Base-by-base conservation (phyloP, 2,113 vertebrate species). In the Hydropotes inermis region DNA sequence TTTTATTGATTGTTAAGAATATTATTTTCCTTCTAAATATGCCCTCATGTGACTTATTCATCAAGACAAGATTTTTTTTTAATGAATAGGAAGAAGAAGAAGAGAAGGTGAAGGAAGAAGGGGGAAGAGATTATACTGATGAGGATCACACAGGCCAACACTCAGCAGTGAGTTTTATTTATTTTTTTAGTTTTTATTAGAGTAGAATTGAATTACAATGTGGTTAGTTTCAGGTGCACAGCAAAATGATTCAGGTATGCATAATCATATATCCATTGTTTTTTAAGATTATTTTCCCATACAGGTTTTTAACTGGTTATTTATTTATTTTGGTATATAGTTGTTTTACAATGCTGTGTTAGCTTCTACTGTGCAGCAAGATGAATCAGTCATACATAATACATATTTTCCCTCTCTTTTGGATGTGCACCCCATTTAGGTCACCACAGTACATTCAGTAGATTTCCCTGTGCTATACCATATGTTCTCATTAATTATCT, bases 11-110 rank as follows among this genome's bases (percentile, higher is more conserved):
- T 39, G 15, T 7, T 87, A 70, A 91, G 82, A 28, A 21, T 33
- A 91, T 36, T 17, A 93, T n/a, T 87, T n/a, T 90, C 33, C 52
- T 81, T 87, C 81, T 91, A 70, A 81, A 81, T 30, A 43, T 70
- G 57, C 27, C 8, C 19, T 27, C 14, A 57, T 28, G n/a, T 58
- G 39, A 47, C 86, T 47, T 81, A 90, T n/a, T 79, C 39, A 17
- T 96, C 33, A 81, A 79, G 19, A 54, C 12, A 70, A 27, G 19
- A 39, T 33, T n/a, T 70, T 39, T 11, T 33, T 64, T 1, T 33
- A 84, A 30, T 60, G 4, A 1, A 50, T 61, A 5, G 11, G 27
- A 82, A 15, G 11, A n/a, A 50, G 17, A 16, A 21, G 19, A 92
- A 19, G 9, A 43, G 50, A 52, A 36, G 3, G 30, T 84, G 58